These are phyloP conservation scores for Bombycilla garrulus DNA, from an alignment of 2,113 vertebrate species.

Conservation along the genomic window DNA sequence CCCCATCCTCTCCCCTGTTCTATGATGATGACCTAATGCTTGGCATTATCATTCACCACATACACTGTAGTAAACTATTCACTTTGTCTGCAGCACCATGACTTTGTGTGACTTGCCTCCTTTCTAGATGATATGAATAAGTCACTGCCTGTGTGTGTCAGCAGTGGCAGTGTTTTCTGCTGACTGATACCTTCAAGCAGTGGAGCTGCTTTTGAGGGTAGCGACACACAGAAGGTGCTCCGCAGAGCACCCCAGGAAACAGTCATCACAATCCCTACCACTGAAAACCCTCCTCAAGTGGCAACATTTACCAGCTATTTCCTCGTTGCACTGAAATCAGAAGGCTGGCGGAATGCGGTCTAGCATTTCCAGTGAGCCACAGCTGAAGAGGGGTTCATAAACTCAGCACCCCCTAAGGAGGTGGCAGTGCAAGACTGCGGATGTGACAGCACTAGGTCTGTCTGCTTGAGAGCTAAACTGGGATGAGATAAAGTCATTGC, in stretches of 20 bases:
- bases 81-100: background rate
- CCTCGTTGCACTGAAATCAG: background rate
- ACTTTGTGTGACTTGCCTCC: background rate
- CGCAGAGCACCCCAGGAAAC: background rate
- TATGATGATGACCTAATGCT: background rate
- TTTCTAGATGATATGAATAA: background rate
- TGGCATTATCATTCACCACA: background rate
- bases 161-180: background rate
- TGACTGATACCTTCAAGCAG: background rate
- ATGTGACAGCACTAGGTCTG: background rate
- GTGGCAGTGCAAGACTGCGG: background rate
- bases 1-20: background rate
- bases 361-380: background rate
- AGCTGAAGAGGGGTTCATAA: background rate
- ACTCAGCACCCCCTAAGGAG: background rate
- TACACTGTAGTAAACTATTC: background rate
- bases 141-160: background rate
- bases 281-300: background rate
- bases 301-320: background rate
- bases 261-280: fast-evolving
- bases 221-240: background rate
- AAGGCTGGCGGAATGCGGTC: background rate
- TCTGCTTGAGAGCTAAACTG: background rate
- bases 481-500: background rate
- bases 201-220: fast-evolving